Conservation (phyloP, 2,888 invertebrate genomes). For the Lamellibrachia columna region DNA sequence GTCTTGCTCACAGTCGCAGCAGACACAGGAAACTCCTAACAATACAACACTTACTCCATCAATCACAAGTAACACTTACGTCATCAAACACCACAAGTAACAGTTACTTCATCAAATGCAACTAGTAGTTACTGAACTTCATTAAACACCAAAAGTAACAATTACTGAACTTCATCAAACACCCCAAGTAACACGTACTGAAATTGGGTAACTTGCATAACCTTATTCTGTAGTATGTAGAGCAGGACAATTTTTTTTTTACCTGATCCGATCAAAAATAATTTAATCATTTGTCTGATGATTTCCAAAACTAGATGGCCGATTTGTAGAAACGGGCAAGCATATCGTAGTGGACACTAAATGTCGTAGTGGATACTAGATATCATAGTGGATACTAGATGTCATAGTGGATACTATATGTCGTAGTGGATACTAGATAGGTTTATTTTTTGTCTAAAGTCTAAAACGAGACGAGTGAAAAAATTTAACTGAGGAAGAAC, state of each 20-base stretch:
- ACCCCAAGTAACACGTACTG: not conserved
- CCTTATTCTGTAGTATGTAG: no score
- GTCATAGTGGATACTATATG: no score
- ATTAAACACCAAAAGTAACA: not conserved
- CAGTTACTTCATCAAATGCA: not conserved
- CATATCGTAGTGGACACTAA: no score
- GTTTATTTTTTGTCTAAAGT: no score
- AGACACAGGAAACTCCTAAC: conserved; percentile 78
- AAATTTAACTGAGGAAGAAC: no score
- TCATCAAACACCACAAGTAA: not conserved
- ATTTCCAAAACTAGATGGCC: not conserved
- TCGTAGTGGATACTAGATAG: no score
- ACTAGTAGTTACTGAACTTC: not conserved
- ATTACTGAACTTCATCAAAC: not conserved
- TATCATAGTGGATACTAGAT: no score
- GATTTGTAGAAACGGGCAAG: no score
- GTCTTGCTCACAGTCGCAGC: conserved; percentile 76
- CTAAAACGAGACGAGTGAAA: no score
- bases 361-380: no score
- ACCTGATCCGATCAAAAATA: not conserved
- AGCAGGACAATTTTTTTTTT: no score
- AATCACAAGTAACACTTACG: not conserved
- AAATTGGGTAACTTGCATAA: not conserved
- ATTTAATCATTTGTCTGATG: not conserved
- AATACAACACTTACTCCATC: conserved; percentile 25